These are phyloP conservation scores for Chaetodon auriga DNA, from an alignment of 2,113 vertebrate species.

Conservation along the genomic window DNA sequence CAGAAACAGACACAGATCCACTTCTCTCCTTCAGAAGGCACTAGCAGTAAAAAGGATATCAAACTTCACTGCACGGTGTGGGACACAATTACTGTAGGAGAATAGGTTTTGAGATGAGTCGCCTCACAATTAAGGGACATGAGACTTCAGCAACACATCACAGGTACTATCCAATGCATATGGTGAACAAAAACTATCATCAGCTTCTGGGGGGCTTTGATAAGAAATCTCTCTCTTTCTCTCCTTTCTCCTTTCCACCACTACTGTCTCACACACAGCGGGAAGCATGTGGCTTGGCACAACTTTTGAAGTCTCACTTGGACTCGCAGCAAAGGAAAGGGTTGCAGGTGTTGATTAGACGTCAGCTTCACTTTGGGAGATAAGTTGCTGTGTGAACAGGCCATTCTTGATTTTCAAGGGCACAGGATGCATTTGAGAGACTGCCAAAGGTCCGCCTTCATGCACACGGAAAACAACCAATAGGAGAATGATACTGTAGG, in stretches of 20 bases:
- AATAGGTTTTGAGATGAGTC: slow-evolving; percentile 58
- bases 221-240: slow-evolving; percentile 61
- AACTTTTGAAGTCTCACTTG: slow-evolving; percentile 84
- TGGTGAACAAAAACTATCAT: slow-evolving; percentile 72
- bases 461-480: slow-evolving; percentile 61
- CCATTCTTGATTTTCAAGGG: slow-evolving; percentile 84
- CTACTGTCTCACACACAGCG: slow-evolving; percentile 52
- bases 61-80: slow-evolving; percentile 36
- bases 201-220: slow-evolving; percentile 73
- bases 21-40: slow-evolving; percentile 43
- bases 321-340: slow-evolving; percentile 75
- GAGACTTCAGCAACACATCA: slow-evolving; percentile 48
- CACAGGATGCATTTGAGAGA: slow-evolving; percentile 76
- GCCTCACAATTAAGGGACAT: slow-evolving; percentile 67
- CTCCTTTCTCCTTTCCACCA: slow-evolving; percentile 45
- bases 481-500: slow-evolving; percentile 37
- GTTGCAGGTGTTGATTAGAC: slow-evolving; percentile 86
- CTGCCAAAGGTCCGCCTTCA: slow-evolving; percentile 70
- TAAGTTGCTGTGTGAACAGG: slow-evolving; percentile 76
- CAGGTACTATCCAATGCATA: slow-evolving; percentile 62
- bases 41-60: slow-evolving; percentile 24
- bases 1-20: slow-evolving; percentile 2
- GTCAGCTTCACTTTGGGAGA: slow-evolving; percentile 85
- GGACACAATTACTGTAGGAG: slow-evolving; percentile 53
- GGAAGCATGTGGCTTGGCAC: slow-evolving; percentile 76